These are phyloP conservation scores for Biston stratarius DNA, from an alignment of 2,888 invertebrate species.

Conservation along the genomic window DNA sequence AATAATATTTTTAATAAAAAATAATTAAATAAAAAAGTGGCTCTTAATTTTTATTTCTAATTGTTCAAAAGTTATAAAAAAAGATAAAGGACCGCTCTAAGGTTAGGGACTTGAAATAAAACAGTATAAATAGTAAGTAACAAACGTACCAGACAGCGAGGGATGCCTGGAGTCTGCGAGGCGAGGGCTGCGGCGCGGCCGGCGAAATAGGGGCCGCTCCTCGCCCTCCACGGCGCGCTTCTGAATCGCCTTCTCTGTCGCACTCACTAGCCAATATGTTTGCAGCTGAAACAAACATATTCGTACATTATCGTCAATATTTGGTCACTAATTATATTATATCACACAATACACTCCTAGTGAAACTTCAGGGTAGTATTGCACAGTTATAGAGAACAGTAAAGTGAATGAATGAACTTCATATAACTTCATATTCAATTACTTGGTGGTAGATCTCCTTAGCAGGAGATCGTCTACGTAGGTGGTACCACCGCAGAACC, in stretches of 20 bases:
- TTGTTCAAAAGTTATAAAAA: too few relatives aligned
- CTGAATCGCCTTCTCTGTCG: constrained; percentile 93
- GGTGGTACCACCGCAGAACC: too few relatives aligned
- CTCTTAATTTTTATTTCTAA: too few relatives aligned
- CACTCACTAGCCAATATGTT: constrained; percentile 92
- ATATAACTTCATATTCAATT: too few relatives aligned
- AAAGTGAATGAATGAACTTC: neutral
- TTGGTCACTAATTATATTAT: neutral
- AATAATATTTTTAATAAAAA: too few relatives aligned
- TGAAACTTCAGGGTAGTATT: neutral
- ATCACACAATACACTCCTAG: neutral
- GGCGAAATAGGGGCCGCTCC: constrained; percentile 93
- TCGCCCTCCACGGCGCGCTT: constrained; percentile 90
- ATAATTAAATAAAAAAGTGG: too few relatives aligned
- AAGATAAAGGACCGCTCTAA: too few relatives aligned
- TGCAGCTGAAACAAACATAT: constrained; percentile 80
- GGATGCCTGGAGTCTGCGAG: constrained; percentile 92
- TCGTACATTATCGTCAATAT: neutral
- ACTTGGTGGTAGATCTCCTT: too few relatives aligned
- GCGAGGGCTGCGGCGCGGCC: constrained; percentile 93
- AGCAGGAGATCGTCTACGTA: too few relatives aligned
- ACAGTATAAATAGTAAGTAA: neutral
- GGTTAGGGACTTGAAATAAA: neutral
- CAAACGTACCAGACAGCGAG: constrained; percentile 87
- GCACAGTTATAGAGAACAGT: neutral